Conservation (phyloP, 2,113 vertebrate genomes). For the Nesoenas mayeri region DNA sequence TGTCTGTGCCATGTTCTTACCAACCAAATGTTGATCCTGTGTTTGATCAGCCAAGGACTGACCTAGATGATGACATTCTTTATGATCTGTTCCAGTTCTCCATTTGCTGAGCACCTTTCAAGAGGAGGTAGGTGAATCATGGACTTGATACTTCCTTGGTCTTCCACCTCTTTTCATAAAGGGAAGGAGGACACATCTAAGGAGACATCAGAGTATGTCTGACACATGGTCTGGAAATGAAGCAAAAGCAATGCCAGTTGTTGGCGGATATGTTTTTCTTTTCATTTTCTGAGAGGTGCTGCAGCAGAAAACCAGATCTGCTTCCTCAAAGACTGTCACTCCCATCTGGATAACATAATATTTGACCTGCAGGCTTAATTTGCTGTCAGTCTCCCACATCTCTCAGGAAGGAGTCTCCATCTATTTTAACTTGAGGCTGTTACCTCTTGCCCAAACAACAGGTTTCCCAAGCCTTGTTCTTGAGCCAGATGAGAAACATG, state of each 20-base stretch:
- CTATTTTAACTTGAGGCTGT: not conserved
- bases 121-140: not conserved
- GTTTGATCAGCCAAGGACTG: not conserved
- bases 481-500: not conserved
- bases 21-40: not conserved
- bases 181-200: not conserved
- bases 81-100: not conserved
- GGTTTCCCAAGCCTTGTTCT: not conserved
- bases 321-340: slow-evolving; percentile 34
- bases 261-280: not conserved
- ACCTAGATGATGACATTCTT: not conserved
- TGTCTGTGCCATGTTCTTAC: not conserved
- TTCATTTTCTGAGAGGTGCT: slow-evolving; percentile 48
- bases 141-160: not conserved
- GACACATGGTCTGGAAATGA: not conserved
- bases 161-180: not conserved
- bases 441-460: not conserved
- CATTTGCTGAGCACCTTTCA: not conserved
- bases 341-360: slow-evolving; percentile 43
- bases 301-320: slow-evolving; percentile 44
- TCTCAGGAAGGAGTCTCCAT: slow-evolving; percentile 28
- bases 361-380: slow-evolving; percentile 1
- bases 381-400: not conserved
- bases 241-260: not conserved
- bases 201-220: not conserved